Evolutionary conservation across 35 echinoderm and acorn worm genomes (phyloP).

Genomic region (Heliocidaris erythrogramma): DNA sequence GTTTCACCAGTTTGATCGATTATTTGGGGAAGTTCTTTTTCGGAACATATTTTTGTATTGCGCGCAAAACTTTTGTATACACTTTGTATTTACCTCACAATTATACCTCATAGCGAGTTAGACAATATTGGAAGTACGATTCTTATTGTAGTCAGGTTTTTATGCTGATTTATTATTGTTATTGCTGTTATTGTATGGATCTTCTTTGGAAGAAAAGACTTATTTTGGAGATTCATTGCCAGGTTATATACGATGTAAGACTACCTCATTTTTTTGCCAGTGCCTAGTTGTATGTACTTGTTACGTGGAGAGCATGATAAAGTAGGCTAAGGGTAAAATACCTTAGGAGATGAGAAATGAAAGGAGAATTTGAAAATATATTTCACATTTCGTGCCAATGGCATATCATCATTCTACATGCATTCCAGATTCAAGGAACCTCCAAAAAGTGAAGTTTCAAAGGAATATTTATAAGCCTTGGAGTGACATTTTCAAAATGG

Average conservation of each 20-base stretch:
- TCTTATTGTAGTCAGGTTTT: too few relatives aligned
- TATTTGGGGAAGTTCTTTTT: background rate
- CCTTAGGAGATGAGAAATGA: background rate
- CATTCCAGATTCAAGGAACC: too few relatives aligned
- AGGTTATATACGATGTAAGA: background rate
- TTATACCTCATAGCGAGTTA: background rate
- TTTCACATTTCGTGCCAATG: background rate
- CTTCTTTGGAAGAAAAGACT: background rate
- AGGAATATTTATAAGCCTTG: too few relatives aligned
- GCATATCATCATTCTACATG: background rate
- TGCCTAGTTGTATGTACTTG: background rate
- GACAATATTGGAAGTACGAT: too few relatives aligned
- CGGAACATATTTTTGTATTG: background rate
- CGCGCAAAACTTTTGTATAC: background rate
- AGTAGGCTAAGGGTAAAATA: background rate
- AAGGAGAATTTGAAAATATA: background rate
- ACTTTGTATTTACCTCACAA: background rate
- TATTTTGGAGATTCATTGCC: background rate
- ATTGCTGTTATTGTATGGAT: background rate
- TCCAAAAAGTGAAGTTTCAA: too few relatives aligned
- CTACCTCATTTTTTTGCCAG: constrained; percentile 8
- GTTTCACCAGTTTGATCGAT: background rate
- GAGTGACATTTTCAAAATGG: too few relatives aligned
- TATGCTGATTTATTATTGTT: background rate
- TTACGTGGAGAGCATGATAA: background rate